phyloP scores from a whole-genome alignment of 1,140 invertebrate species.

The Zophobas atratus region DNA sequence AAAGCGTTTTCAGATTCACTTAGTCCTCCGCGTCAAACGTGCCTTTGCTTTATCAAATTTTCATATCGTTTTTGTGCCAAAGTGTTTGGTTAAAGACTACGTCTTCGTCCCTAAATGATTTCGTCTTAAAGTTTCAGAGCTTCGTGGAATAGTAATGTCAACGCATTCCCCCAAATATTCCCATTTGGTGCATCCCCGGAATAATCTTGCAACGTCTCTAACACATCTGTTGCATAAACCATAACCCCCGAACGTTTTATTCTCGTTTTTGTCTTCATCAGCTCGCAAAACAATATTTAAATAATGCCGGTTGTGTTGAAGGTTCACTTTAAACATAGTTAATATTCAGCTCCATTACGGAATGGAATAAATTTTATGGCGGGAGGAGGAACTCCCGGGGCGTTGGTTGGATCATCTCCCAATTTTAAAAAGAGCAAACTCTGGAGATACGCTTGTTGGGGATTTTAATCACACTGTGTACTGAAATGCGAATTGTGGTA shows the following conservation, averaged over 20 bases:
- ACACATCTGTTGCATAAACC: constrained; percentile 18
- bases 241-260: not conserved
- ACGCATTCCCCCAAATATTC: not conserved
- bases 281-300: not conserved
- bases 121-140: constrained; percentile 1
- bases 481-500: no score
- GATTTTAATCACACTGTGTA: no score
- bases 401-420: no score
- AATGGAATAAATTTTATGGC: no score
- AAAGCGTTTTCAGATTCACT: not conserved
- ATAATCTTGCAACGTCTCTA: no score
- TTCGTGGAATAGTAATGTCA: constrained; percentile 10
- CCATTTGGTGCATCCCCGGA: no score
- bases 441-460: no score
- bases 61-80: constrained; percentile 10
- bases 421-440: no score
- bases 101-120: not conserved
- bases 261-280: constrained; percentile 3
- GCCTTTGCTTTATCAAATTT: constrained; percentile 14
- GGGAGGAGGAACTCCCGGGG: no score
- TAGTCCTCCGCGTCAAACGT: constrained; percentile 1
- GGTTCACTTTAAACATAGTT: not conserved
- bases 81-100: constrained; percentile 19
- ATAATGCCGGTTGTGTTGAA: no score
- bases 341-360: not conserved